phyloP scores from a whole-genome alignment of 2,888 invertebrate genomes.

The Drosophila mulleri region DNA sequence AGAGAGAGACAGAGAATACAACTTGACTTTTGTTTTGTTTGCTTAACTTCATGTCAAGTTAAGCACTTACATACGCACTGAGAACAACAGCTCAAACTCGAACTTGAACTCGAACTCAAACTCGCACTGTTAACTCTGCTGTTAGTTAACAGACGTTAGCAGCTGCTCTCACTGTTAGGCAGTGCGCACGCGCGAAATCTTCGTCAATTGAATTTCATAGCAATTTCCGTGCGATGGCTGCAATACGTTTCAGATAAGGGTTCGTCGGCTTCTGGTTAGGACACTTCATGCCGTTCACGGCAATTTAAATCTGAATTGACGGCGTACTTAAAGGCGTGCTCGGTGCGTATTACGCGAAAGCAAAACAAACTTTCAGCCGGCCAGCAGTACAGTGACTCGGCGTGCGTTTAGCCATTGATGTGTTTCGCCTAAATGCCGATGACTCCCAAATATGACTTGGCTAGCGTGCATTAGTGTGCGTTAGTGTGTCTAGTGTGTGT shows the following conservation, averaged over 20 bases:
- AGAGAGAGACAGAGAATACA: conserved; percentile 29
- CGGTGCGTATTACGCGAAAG: conserved; percentile 54
- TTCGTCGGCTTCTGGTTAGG: conserved; percentile 63
- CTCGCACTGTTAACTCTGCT: conserved; percentile 14
- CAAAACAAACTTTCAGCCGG: conserved; percentile 64
- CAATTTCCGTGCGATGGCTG: conserved; percentile 61
- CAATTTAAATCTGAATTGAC: conserved; percentile 31
- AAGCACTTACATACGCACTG: conserved; percentile 25
- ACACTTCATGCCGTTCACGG: conserved; percentile 46
- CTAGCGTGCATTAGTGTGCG: conserved; percentile 10
- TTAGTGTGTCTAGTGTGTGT: conserved; percentile 9
- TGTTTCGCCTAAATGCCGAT: conserved; percentile 36
- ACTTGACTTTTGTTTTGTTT: conserved; percentile 77
- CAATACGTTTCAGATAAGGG: conserved; percentile 74
- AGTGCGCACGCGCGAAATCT: conserved; percentile 59
- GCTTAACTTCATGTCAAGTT: conserved; percentile 70
- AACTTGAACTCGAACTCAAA: conserved; percentile 17
- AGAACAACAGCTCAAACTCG: conserved; percentile 21
- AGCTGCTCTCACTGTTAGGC: conserved; percentile 35
- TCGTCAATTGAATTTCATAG: conserved; percentile 69
- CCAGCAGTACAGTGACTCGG: conserved; percentile 65
- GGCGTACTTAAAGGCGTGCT: conserved; percentile 26
- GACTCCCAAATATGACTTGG: conserved; percentile 18
- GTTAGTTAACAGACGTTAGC: conserved; percentile 17
- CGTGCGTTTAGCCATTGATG: conserved; percentile 40